Evolutionary conservation across 2,888 invertebrate genomes (phyloP), one percentile per base, ranked within the genome.

Genomic region (Nymphalis polychloros): DNA sequence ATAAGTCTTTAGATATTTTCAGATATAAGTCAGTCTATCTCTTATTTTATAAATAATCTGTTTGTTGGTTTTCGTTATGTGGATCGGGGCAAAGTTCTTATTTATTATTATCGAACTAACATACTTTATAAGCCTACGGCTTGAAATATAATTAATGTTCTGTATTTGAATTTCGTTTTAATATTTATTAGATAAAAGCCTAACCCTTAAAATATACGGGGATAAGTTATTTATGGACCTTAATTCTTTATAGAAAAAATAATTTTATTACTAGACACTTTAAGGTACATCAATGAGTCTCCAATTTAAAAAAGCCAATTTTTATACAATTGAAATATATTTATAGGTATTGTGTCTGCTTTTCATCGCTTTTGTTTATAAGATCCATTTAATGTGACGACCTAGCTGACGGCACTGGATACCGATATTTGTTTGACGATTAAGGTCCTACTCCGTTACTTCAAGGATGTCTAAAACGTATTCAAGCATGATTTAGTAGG

Each of bases 1-100:
- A 88, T 81, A 84, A 78, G 79, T 77, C 75, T 59, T 67, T 49
- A 35, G 53, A 73, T 72, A 76, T 74, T 68, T 73, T 65, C 63
- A 72, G 50, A 53, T 57, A 73, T 65, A 68, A 73, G 65, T 77
- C 74, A 77, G 78, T 76, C 76, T 77, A 77, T 78, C 69, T 73
- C 77, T 76, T 71, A 72, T 60, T 74, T 81, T 81, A 85, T 80
- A 84, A 82, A 84, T 82, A 82, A 76, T 78, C 77, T 86, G 85
- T 87, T 86, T 87, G 80, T 87, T 85, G 80, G 76, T 83, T 79
- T 67, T 77, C 75, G 67, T 73, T 71, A 76, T 74, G 70, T 73
- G 74, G 74, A 76, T 50, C 72, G 72, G 76, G 72, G 71, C 75
- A 74, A 73, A 75, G 73, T 77, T 71, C 68, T 68, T 69, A 59